A percentile compares a stretch with the other conserved stretches of the same genome.
phyloP scores from a whole-genome alignment of 53 echinoderm and acorn worm genomes.

The Paracentrotus lividus region DNA sequence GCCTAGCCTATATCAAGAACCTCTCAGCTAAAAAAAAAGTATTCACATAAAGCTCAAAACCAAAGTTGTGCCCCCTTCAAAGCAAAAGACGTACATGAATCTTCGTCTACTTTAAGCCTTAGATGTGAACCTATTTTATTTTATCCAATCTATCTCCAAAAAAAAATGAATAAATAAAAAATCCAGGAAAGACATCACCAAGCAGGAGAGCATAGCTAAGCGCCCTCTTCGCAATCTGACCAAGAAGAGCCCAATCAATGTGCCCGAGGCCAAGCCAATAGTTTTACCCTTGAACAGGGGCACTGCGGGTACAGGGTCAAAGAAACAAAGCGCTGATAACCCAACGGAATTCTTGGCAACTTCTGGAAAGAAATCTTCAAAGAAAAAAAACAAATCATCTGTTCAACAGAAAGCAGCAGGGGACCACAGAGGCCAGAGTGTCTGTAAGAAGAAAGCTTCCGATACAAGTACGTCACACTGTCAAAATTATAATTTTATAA shows the following conservation, averaged over 20 bases:
- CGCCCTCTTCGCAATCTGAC: not conserved
- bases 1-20: no score
- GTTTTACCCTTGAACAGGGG: not conserved
- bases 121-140: not conserved
- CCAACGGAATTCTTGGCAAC: not conserved
- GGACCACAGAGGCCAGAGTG: no score
- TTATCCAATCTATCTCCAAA: not conserved
- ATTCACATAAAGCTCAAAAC: no score
- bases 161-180: no score
- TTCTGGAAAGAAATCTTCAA: not conserved
- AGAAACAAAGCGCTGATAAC: not conserved
- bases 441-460: not conserved
- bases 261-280: not conserved
- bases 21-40: no score
- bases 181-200: constrained; percentile 24
- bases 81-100: no score
- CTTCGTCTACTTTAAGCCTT: no score
- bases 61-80: no score
- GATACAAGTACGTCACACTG: no score
- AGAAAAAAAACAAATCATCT: no score
- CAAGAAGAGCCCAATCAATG: not conserved
- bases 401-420: not conserved
- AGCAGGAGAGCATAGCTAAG: not conserved
- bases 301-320: not conserved
- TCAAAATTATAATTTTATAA: not conserved